These are phyloP conservation scores for Monopterus albus DNA, from an alignment of 2,113 vertebrate species.

Conservation along the genomic window DNA sequence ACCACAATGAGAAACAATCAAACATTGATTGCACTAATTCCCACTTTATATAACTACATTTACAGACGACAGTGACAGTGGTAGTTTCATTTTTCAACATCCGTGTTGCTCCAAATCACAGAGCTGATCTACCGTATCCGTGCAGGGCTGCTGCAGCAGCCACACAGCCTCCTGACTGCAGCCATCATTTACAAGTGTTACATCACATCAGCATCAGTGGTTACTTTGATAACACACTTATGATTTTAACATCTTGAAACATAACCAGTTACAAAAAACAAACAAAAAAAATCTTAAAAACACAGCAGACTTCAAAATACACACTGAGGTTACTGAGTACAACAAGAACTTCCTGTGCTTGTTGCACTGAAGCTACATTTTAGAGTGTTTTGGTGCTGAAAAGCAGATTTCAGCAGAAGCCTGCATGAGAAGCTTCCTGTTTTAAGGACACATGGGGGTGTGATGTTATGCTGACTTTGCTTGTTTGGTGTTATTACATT, in stretches of 20 bases:
- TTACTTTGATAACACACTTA: background rate
- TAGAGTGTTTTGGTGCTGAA: background rate
- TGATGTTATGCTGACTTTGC: too few species aligned
- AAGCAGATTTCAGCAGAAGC: background rate
- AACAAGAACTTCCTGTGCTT: background rate
- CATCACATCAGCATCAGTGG: slow-evolving; percentile 1
- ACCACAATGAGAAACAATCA: background rate
- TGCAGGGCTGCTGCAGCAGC: background rate
- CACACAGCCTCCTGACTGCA: background rate
- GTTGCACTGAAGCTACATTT: background rate
- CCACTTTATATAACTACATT: background rate
- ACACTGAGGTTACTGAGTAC: too few species aligned
- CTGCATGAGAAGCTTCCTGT: too few species aligned
- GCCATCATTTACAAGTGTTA: background rate
- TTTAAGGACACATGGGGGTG: background rate
- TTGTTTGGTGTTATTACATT: background rate
- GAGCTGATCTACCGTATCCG: background rate
- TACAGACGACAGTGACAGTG: background rate
- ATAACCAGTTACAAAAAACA: background rate
- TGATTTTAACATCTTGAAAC: background rate
- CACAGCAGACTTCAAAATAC: too few species aligned
- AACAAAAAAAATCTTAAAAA: too few species aligned
- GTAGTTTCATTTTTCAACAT: background rate
- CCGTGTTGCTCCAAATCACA: background rate
- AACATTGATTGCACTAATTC: background rate